Evolutionary conservation across 2,113 vertebrate species (phyloP), one percentile per base, ranked within the genome.

Genomic region (Sebastes fasciatus): DNA sequence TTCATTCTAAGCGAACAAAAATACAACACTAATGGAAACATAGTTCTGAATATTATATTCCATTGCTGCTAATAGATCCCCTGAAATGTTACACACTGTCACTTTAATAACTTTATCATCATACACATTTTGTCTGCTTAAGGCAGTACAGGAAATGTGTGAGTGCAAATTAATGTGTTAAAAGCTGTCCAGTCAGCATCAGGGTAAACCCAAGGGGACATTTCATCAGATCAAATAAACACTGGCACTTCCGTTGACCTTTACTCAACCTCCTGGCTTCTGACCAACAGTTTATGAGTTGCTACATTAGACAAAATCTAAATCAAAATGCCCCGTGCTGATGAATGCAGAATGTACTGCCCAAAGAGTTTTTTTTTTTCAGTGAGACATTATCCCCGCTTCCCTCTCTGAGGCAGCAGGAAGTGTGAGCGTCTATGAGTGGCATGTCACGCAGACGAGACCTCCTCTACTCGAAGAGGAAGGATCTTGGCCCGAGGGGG

Each of bases 401-500:
- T 40, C 48, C 48, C 68, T 6, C 63, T 81, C 58, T 0, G 61
- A 73, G 86, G 66, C 73, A 40, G 74, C 82, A 86, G 90, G 89
- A 89, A 88, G 86, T 66, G 79, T 63, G 79, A 86, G 81, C 1
- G 48, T 49, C 23, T 89, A 58, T 88, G 90, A 92, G 84, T 87
- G 86, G 63, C 87, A 77, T 89, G 85, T 90, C 88, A 85, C 21
- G 46, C 67, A 77, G 74, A 72, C 51, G 70, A 78, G 85, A 70
- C 75, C 86, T 77, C 85, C 78, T 84, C 67, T 66, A 17, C 7
- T 43, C 12, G 42, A 52, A 83, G 82, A 78, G 89, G 82, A 84
- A 87, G 86, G 86, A 82, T 88, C 88, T 90, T 82, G 75, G 90
- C 87, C 82, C 4, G 42, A 65, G 88, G 86, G 72, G 86, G 69